Evolutionary conservation across 2,888 invertebrate species (phyloP).

Genomic region (Thalpophila matura): DNA sequence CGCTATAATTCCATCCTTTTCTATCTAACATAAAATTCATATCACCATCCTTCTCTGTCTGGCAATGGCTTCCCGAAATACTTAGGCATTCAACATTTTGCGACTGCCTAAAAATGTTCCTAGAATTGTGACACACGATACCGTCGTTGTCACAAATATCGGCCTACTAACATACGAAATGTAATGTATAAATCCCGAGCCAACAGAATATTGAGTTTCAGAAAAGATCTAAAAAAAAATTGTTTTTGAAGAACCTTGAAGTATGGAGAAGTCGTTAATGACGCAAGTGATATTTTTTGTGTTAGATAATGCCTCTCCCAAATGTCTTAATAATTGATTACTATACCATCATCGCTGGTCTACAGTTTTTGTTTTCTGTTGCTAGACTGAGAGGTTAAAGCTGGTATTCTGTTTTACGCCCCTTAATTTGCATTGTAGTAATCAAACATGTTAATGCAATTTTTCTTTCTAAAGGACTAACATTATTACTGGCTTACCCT

Average conservation of each 20-base stretch:
- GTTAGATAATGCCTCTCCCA: conserved; percentile 29
- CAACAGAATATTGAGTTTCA: conserved; percentile 10
- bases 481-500: no score
- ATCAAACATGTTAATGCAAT: no score
- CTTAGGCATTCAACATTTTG: conserved; percentile 31
- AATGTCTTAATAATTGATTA: conserved; percentile 23
- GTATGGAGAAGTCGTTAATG: conserved; percentile 30
- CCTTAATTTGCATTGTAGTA: no score
- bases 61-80: conserved; percentile 48
- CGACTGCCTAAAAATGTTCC: conserved; percentile 39
- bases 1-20: conserved; percentile 21
- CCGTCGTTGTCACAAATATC: conserved; percentile 38
- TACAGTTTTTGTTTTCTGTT: not conserved
- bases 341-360: not conserved
- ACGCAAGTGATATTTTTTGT: conserved; percentile 9
- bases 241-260: conserved; percentile 11
- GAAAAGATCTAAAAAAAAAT: conserved; percentile 3
- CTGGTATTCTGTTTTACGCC: no score
- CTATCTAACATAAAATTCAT: not conserved
- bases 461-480: no score
- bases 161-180: conserved; percentile 15
- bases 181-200: not conserved
- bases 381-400: not conserved
- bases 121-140: conserved; percentile 45
- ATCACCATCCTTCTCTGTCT: conserved; percentile 44